Conservation (phyloP, 2,797 vertebrate genomes). For the Pelodytes ibericus region DNA sequence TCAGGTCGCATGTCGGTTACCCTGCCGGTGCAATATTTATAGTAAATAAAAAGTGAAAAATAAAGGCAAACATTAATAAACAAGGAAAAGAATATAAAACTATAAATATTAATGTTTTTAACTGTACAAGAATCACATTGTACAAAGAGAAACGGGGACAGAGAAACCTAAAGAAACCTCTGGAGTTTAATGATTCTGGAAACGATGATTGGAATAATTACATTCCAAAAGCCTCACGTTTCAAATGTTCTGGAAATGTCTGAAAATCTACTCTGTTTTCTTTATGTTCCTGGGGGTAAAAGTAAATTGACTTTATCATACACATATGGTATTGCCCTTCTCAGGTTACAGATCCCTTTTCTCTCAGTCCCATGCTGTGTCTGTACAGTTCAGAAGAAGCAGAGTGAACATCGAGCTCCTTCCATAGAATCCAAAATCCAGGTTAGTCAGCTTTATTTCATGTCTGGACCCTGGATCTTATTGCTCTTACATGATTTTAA, state of each 20-base stretch:
- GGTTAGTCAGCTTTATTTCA: conserved; percentile 17
- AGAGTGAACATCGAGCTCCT: conserved; percentile 3
- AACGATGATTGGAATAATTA: background rate
- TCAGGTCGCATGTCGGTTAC: too few species aligned
- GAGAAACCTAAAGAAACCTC: background rate
- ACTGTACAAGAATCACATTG: too few species aligned
- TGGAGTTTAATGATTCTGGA: background rate
- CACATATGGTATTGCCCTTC: conserved; percentile 69
- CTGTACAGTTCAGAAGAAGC: conserved; percentile 13
- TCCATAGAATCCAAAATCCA: background rate
- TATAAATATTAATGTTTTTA: too few species aligned
- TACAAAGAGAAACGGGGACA: background rate
- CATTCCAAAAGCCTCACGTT: background rate
- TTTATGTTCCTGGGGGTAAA: conserved; percentile 59
- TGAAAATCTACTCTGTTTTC: conserved; percentile 62
- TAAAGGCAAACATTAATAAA: too few species aligned
- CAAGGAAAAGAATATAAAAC: too few species aligned
- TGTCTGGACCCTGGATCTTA: too few species aligned
- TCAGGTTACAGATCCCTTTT: conserved; percentile 70
- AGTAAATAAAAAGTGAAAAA: too few species aligned
- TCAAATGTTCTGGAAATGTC: conserved; percentile 28
- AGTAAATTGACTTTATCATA: conserved; percentile 68
- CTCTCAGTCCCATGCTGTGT: background rate
- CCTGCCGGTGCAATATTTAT: too few species aligned
- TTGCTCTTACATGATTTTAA: too few species aligned